These are phyloP conservation scores for Neomonachus schauinslandi DNA, from an alignment of 2,113 vertebrate genomes.

Conservation along the genomic window DNA sequence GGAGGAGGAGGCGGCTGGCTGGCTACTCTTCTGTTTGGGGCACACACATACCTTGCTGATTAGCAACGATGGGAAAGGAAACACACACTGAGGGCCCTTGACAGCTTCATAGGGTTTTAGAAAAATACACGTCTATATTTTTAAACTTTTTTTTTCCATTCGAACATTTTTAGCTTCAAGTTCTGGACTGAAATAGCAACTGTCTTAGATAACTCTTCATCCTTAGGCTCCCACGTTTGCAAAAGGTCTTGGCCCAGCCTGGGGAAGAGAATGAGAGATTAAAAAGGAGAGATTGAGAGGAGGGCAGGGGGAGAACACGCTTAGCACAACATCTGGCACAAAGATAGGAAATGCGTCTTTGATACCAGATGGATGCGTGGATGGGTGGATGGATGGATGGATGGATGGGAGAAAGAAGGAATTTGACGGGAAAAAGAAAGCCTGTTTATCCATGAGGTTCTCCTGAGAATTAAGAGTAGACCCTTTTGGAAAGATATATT, in stretches of 20 bases:
- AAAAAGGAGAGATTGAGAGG: neutral
- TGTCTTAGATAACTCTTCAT: conserved; percentile 83
- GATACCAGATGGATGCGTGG: neutral
- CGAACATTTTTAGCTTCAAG: conserved; percentile 84
- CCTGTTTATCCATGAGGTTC: neutral
- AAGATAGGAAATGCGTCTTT: neutral
- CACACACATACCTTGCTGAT: conserved; percentile 67
- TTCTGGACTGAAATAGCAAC: conserved; percentile 84
- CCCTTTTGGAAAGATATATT: neutral
- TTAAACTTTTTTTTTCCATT: conserved; percentile 83
- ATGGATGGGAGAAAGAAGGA: neutral
- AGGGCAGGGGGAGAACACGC: neutral
- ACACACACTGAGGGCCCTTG: conserved; percentile 55
- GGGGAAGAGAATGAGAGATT: neutral
- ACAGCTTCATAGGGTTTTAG: conserved; percentile 80
- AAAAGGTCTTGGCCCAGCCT: conserved; percentile 59
- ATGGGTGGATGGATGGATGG: neutral
- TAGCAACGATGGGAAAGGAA: conserved; percentile 70
- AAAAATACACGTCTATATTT: conserved; percentile 78
- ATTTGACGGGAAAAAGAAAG: neutral
- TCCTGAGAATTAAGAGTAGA: conserved; percentile 31
- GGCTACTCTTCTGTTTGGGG: neutral
- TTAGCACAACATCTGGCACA: neutral
- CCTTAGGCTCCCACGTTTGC: conserved; percentile 67
- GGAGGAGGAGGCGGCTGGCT: neutral